A percentile compares a stretch with the other conserved stretches of the same genome.
Evolutionary conservation across 2,888 invertebrate genomes (phyloP).

Genomic region (Teleogryllus oceanicus): DNA sequence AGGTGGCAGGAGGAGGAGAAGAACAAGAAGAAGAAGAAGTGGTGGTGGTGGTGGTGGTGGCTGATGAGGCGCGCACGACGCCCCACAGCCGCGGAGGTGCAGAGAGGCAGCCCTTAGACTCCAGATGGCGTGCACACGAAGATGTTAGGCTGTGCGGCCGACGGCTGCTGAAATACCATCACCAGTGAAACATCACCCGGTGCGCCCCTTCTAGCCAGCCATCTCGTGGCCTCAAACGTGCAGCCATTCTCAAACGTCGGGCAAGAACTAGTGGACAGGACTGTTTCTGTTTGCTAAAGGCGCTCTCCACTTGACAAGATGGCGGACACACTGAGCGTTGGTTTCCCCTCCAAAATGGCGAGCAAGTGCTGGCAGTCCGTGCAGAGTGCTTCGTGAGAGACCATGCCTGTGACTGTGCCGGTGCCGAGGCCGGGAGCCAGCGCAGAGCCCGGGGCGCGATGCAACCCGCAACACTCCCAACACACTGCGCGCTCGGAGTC

Average conservation of each 20-base stretch:
- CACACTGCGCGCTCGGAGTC: too few species aligned
- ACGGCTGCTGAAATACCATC: not conserved
- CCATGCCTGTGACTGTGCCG: not conserved
- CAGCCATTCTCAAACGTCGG: not conserved
- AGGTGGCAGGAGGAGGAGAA: not conserved
- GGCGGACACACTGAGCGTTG: not conserved
- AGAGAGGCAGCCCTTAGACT: constrained; percentile 24
- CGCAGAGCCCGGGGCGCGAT: not conserved
- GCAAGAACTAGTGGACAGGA: not conserved
- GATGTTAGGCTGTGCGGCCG: constrained; percentile 5
- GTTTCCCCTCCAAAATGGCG: not conserved
- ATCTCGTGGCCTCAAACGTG: not conserved
- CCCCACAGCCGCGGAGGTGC: constrained; percentile 25
- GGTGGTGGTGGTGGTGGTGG: not conserved
- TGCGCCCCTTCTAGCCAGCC: not conserved
- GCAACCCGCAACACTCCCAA: constrained; percentile 45
- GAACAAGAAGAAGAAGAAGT: not conserved
- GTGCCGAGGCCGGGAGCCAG: not conserved
- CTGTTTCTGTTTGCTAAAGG: not conserved
- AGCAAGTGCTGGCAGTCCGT: not conserved
- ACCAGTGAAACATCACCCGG: not conserved
- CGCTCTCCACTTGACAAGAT: not conserved
- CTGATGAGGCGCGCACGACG: not conserved
- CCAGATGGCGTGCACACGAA: not conserved
- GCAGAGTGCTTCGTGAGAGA: not conserved